A percentile compares a stretch with the other conserved stretches of the same genome.
These are phyloP conservation scores for Callospermophilus lateralis DNA, from an alignment of 2,113 vertebrate species.

Conservation along the genomic window DNA sequence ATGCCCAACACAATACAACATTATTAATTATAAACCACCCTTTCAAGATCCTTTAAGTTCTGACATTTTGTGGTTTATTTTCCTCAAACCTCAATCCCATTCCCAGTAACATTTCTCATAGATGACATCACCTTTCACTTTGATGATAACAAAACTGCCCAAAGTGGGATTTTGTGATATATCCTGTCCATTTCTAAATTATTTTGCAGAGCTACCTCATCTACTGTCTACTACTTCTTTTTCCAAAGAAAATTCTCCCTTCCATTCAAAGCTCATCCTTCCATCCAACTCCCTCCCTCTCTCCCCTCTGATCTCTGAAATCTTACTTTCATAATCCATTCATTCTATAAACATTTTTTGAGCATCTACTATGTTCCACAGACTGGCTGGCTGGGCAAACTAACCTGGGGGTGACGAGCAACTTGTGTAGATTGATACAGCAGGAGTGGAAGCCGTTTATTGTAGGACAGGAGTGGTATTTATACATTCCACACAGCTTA, in stretches of 20 bases:
- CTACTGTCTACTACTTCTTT: neutral
- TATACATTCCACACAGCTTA: no score
- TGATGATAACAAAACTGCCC: neutral
- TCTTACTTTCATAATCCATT: constrained; percentile 20
- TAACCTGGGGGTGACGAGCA: no score
- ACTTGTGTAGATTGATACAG: no score
- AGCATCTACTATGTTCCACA: neutral
- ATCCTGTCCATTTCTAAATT: constrained; percentile 53
- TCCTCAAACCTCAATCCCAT: constrained; percentile 5
- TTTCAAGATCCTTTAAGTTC: neutral
- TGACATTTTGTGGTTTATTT: constrained; percentile 47
- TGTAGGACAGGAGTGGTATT: no score
- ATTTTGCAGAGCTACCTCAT: neutral
- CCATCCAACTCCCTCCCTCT: neutral
- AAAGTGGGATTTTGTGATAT: constrained; percentile 36
- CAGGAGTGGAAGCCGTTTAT: no score
- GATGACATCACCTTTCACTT: constrained; percentile 11
- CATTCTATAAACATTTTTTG: constrained; percentile 39
- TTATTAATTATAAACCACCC: neutral
- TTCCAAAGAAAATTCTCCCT: constrained; percentile 21
- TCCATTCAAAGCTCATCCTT: neutral
- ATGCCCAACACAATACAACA: neutral
- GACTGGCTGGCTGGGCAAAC: no score
- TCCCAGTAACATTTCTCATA: neutral
- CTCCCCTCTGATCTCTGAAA: neutral